Evolutionary conservation across 1,140 invertebrate species (phyloP).

Genomic region (Drosophila bifasciata): DNA sequence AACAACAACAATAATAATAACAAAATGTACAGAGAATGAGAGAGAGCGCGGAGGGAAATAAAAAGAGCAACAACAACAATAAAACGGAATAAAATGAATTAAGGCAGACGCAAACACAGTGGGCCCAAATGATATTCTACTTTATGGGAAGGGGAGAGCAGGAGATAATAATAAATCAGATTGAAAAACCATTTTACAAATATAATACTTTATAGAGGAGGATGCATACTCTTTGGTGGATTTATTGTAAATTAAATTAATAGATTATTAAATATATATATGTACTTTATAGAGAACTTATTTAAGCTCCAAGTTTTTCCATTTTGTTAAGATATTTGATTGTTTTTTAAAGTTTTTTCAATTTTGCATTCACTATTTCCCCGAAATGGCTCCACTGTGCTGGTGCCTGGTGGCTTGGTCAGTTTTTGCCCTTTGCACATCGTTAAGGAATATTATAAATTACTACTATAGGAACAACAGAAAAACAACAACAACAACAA

Average conservation of each 20-base stretch:
- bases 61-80: conserved; percentile 40
- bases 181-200: not conserved
- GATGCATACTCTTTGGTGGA: too few species aligned
- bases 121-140: conserved; percentile 51
- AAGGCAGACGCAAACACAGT: conserved; percentile 65
- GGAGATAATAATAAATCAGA: not conserved
- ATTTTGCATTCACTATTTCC: too few species aligned
- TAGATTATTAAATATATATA: too few species aligned
- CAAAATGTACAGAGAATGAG: conserved; percentile 12
- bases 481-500: conserved; percentile 52
- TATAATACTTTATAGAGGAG: too few species aligned
- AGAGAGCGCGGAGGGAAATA: conserved; percentile 3
- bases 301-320: too few species aligned
- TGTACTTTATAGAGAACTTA: too few species aligned
- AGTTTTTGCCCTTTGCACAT: conserved; percentile 81
- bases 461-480: conserved; percentile 74
- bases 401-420: conserved; percentile 33
- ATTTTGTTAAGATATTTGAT: too few species aligned
- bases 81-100: conserved; percentile 69
- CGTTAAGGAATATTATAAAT: conserved; percentile 84
- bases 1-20: conserved; percentile 53
- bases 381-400: conserved; percentile 47
- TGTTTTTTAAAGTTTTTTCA: too few species aligned
- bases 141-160: conserved; percentile 42
- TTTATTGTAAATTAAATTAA: too few species aligned